Evolutionary conservation across 2,888 invertebrate genomes (phyloP), one percentile per base, ranked within the genome.

Genomic region (Ophion obscuratus): DNA sequence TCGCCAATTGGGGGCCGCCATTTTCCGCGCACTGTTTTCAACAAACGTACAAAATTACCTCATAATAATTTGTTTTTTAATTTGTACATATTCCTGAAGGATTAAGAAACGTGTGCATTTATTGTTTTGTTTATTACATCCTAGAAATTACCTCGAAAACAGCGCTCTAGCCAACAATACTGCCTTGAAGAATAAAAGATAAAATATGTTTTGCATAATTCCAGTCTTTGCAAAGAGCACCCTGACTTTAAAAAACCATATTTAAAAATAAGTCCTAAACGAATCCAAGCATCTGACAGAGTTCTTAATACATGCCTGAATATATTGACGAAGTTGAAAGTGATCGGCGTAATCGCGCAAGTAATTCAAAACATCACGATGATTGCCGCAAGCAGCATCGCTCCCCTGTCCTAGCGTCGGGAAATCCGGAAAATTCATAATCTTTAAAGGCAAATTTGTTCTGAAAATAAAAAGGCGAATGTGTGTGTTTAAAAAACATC

Each of bases 381-480:
- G 97, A 0, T 94, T 94, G 10, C 97, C 95, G 91, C 96, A 97
- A 0, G 97, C 96, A 17, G 95, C 94, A 0, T 96, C 94, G 68
- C 93, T 95, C 85, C 94, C 86, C 3, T 84, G 81, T 71, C 88
- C 95, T 2, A 96, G 95, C 91, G 96, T 96, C 2, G 96, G 95
- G 92, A 96, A 97, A 83, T 96, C 97, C 24, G 96, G 95, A 92
- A 96, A 98, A 88, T 96, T 96, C 98, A 98, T 98, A 11, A 97
- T 95, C 93, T 97, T 96, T 85, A 96, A 96, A 0, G 98, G 97
- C 2, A 98, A 95, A 94, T 98, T 98, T 0, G 97, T 97, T 89
- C 96, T 96, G 90, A 78, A 85, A 89, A 53, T 9, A 61, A 5
- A 71, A 31, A 57, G 57, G n/a, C 24, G 4, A 31, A 31, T 31